Percentiles rank a stretch among this genome's conserved stretches.
Evolutionary conservation across 2,888 invertebrate species (phyloP).

Genomic region (Drosophila fulvimacula): DNA sequence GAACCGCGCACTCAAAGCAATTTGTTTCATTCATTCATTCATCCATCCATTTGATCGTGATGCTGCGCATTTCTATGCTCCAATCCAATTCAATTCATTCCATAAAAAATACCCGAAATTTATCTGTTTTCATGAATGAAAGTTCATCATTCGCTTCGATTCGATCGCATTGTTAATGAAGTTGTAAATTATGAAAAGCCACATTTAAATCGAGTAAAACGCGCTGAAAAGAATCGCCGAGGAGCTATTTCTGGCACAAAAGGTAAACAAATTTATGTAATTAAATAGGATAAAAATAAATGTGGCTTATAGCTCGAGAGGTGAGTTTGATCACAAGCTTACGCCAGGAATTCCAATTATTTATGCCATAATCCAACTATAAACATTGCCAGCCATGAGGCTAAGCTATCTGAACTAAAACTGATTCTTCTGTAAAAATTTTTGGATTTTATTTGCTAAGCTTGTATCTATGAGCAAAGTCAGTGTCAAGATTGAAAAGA

Average conservation of each 20-base stretch:
- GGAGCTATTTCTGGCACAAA: constrained; percentile 11
- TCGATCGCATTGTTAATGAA: constrained; percentile 59
- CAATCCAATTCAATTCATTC: constrained; percentile 23
- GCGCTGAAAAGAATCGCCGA: constrained; percentile 4
- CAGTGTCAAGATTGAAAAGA: too few relatives aligned
- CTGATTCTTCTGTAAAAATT: too few relatives aligned
- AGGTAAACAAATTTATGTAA: neutral
- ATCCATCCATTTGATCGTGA: constrained; percentile 48
- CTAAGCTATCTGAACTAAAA: too few relatives aligned
- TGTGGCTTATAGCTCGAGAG: too few relatives aligned
- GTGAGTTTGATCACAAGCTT: neutral
- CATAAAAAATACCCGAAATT: constrained; percentile 1
- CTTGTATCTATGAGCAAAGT: too few relatives aligned
- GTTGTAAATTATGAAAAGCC: constrained; percentile 57
- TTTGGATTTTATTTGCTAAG: too few relatives aligned
- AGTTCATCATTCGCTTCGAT: constrained; percentile 45
- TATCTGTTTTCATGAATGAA: constrained; percentile 64
- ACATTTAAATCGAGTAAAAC: constrained; percentile 13
- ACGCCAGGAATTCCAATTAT: neutral
- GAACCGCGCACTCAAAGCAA: constrained; percentile 53
- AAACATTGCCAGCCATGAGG: too few relatives aligned
- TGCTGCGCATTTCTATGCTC: constrained; percentile 55
- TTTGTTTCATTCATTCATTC: constrained; percentile 70
- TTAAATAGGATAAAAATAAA: neutral
- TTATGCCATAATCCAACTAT: too few relatives aligned